Evolutionary conservation across 2,888 invertebrate genomes (phyloP).

Genomic region (Cenopis cana): DNA sequence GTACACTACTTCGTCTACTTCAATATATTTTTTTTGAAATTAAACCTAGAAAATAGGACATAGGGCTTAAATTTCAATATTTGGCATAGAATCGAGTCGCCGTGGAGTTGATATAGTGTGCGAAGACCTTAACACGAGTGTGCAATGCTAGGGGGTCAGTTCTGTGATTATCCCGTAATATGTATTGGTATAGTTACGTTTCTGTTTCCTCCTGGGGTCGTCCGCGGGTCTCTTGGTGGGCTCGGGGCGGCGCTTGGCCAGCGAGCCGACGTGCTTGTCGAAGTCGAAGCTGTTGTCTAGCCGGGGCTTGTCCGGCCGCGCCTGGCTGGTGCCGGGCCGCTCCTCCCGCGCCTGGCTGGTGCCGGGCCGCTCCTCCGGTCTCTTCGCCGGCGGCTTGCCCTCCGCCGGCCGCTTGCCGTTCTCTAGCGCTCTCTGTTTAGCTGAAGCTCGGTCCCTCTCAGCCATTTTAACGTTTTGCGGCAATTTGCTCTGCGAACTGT

Average conservation of each 20-base stretch:
- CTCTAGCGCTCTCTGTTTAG: constrained; percentile 59
- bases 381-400: constrained; percentile 57
- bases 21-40: too few relatives aligned
- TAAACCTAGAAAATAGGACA: too few relatives aligned
- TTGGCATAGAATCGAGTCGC: too few relatives aligned
- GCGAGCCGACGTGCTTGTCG: constrained; percentile 75
- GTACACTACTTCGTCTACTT: too few relatives aligned
- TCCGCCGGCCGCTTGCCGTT: constrained; percentile 59
- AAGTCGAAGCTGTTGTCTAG: constrained; percentile 73
- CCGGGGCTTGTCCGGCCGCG: constrained; percentile 62
- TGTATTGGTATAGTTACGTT: constrained; percentile 72
- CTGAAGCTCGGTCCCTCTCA: constrained; percentile 58
- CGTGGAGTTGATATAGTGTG: too few relatives aligned
- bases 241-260: constrained; percentile 55
- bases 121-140: too few relatives aligned
- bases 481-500: constrained; percentile 64
- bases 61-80: too few relatives aligned
- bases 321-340: constrained; percentile 54
- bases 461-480: constrained; percentile 60
- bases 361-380: constrained; percentile 62
- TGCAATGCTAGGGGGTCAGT: too few relatives aligned
- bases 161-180: too few relatives aligned
- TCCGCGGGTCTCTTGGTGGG: constrained; percentile 73
- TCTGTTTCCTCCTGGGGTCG: constrained; percentile 63
- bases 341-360: constrained; percentile 58